Evolutionary conservation across 2,797 vertebrate species (phyloP).

Genomic region (Okamejei kenojei): DNA sequence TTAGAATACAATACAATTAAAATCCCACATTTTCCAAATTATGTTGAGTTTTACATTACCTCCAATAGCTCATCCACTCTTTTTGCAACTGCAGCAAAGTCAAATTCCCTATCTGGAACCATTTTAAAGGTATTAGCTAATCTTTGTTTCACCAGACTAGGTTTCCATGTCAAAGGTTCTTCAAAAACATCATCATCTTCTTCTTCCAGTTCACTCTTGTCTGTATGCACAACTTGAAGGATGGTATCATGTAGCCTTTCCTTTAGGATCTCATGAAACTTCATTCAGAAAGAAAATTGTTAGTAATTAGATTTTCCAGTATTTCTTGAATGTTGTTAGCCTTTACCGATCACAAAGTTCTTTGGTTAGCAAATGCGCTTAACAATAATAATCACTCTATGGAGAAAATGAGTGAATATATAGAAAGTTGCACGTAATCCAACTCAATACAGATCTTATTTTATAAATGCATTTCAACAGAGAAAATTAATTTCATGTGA

Average conservation of each 20-base stretch:
- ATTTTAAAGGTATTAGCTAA: constrained; percentile 32
- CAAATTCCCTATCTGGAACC: constrained; percentile 31
- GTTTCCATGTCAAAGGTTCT: constrained; percentile 34
- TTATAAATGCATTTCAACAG: neutral
- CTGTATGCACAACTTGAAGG: constrained; percentile 10
- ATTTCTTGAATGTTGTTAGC: neutral
- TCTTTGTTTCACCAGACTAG: constrained; percentile 27
- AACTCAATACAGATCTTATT: neutral
- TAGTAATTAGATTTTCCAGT: neutral
- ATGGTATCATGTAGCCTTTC: constrained; percentile 25
- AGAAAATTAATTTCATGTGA: neutral
- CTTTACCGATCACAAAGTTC: too few species aligned
- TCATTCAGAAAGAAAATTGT: neutral
- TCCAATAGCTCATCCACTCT: constrained; percentile 18
- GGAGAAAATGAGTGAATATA: neutral
- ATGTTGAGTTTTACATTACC: neutral
- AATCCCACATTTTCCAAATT: neutral
- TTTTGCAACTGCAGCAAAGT: neutral
- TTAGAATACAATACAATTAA: neutral
- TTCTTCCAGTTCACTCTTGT: constrained; percentile 4
- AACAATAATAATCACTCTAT: neutral
- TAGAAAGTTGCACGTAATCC: neutral
- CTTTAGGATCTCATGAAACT: constrained; percentile 36
- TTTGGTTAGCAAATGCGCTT: neutral
- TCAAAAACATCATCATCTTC: constrained; percentile 20